Evolutionary conservation across 37 sponge, comb jelly and placozoan genomes (phyloP).

Genomic region (Corticium candelabrum): DNA sequence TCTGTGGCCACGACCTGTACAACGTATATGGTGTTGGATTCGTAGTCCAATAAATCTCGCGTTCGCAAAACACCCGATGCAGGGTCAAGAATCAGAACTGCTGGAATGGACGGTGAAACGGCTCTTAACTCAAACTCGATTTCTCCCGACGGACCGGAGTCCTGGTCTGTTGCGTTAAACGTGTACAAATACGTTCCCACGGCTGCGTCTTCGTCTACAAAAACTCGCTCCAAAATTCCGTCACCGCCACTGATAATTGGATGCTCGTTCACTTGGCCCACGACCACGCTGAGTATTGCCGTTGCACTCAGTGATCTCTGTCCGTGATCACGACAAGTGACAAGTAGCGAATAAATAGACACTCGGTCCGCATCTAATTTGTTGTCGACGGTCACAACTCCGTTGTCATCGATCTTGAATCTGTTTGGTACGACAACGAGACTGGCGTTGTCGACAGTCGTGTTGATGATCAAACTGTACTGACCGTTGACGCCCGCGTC

Average conservation of each 20-base stretch:
- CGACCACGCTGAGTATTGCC: background rate
- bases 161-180: background rate
- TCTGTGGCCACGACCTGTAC: background rate
- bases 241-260: background rate
- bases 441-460: slow-evolving; percentile 24
- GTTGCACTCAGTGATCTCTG: background rate
- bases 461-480: slow-evolving; percentile 16
- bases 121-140: background rate
- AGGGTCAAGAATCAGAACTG: background rate
- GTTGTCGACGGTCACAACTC: background rate
- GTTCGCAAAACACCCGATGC: slow-evolving; percentile 6
- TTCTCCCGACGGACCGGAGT: slow-evolving; percentile 1
- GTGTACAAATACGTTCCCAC: background rate
- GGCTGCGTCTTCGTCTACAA: background rate
- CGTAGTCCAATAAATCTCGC: slow-evolving; percentile 12
- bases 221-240: background rate
- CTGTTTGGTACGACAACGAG: slow-evolving; percentile 27
- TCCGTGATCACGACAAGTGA: background rate
- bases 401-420: background rate
- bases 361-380: background rate
- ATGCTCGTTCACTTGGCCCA: slow-evolving; percentile 1
- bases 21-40: background rate
- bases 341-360: background rate
- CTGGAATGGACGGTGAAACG: background rate
- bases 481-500: slow-evolving; percentile 1